These are phyloP conservation scores for Merluccius polli DNA, from an alignment of 2,797 vertebrate genomes.

Conservation along the genomic window DNA sequence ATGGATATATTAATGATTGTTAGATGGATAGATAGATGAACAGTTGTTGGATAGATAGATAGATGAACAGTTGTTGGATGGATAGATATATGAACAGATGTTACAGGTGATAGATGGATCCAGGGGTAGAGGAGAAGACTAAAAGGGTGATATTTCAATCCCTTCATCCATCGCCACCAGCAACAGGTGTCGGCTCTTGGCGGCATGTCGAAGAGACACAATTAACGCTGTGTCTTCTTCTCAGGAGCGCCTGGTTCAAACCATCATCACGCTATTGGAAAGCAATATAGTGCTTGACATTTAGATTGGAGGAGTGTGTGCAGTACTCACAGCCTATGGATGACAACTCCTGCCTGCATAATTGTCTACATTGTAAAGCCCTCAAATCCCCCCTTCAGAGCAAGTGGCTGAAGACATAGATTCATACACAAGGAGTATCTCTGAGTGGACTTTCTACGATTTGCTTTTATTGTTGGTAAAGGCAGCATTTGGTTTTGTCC, in stretches of 20 bases:
- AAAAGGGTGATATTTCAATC: too few relatives aligned
- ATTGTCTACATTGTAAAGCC: background rate
- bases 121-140: too few relatives aligned
- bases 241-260: background rate
- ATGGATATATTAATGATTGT: background rate
- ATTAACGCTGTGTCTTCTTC: background rate
- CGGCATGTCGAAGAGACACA: background rate
- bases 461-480: too few relatives aligned
- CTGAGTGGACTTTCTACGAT: too few relatives aligned
- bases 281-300: background rate
- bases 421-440: too few relatives aligned
- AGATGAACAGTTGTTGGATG: too few relatives aligned
- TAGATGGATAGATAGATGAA: background rate
- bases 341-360: background rate
- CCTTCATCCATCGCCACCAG: background rate
- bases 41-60: background rate
- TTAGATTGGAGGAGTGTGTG: background rate
- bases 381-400: background rate
- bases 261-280: background rate
- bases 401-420: background rate
- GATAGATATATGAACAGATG: too few relatives aligned
- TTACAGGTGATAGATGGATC: too few relatives aligned
- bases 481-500: too few relatives aligned
- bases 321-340: background rate
- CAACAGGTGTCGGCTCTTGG: background rate